Percentiles rank a stretch among this genome's conserved stretches.
Evolutionary conservation across 2,888 invertebrate species (phyloP).

Genomic region (Prostheceraeus crozeri): DNA sequence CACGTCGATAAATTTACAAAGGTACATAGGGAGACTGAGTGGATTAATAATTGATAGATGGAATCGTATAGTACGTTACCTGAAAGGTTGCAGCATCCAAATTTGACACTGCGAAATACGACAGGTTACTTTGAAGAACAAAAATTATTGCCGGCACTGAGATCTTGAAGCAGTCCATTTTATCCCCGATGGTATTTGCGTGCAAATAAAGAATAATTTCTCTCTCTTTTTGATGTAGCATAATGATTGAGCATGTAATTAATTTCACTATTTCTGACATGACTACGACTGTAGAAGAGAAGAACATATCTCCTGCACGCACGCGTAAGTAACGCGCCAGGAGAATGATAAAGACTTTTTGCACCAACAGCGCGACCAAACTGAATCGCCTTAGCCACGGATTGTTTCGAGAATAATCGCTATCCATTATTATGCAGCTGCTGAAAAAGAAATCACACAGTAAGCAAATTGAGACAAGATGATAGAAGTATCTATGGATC

Average conservation of each 20-base stretch:
- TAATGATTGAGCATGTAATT: conserved; percentile 69
- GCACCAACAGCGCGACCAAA: conserved; percentile 78
- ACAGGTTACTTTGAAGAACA: conserved; percentile 87
- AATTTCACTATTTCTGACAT: conserved; percentile 84
- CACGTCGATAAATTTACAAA: too few species aligned
- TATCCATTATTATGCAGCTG: too few species aligned
- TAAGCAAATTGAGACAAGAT: too few species aligned
- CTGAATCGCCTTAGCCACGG: conserved; percentile 85
- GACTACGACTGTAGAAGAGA: conserved; percentile 85
- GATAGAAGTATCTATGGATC: too few species aligned
- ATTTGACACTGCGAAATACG: conserved; percentile 91
- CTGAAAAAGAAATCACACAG: too few species aligned
- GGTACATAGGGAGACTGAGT: too few species aligned
- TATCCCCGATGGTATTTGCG: too few species aligned
- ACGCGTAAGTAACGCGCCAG: conserved; percentile 90
- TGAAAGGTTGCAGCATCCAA: conserved; percentile 97
- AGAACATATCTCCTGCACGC: conserved; percentile 77
- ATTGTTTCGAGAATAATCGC: too few species aligned
- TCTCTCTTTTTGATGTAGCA: too few species aligned
- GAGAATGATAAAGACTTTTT: conserved; percentile 88
- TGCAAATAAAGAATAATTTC: too few species aligned
- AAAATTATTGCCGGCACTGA: conserved; percentile 90
- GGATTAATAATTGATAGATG: too few species aligned
- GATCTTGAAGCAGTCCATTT: conserved; percentile 60
- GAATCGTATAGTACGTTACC: conserved; percentile 60